Evolutionary conservation across 2,888 invertebrate genomes (phyloP).

Genomic region (Spilosoma lubricipeda): DNA sequence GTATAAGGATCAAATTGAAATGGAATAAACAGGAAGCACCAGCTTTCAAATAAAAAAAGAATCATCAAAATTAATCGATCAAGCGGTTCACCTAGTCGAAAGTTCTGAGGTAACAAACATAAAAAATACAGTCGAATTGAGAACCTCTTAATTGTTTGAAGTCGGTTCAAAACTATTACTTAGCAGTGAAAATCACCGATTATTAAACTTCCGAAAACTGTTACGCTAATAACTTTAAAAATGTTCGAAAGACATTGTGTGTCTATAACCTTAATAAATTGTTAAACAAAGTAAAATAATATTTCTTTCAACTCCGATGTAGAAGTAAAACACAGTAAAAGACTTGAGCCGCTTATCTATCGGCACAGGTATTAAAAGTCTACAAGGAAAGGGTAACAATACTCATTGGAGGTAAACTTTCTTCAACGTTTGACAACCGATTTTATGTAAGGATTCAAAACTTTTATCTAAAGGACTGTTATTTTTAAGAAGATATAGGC

Average conservation of each 20-base stretch:
- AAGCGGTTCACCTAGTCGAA: no score
- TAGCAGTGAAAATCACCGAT: no score
- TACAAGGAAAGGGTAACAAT: neutral
- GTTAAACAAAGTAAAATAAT: neutral
- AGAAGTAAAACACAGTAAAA: neutral
- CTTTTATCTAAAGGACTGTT: neutral
- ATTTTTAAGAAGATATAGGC: neutral
- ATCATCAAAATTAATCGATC: no score
- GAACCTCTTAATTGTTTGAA: no score
- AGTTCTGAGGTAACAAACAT: no score
- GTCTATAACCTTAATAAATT: neutral
- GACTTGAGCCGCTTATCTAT: slow-evolving; percentile 1
- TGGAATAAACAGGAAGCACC: no score
- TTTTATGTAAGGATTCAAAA: neutral
- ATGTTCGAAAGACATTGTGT: neutral
- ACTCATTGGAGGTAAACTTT: neutral
- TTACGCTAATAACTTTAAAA: no score
- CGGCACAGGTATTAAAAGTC: slow-evolving; percentile 7
- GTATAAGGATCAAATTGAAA: no score
- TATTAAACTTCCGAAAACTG: no score
- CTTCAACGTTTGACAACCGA: neutral
- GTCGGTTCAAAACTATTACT: no score
- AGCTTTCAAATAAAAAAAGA: no score
- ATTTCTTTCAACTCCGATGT: neutral
- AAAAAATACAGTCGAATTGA: no score